A percentile compares a stretch with the other conserved stretches of the same genome.
Evolutionary conservation across 35 echinoderm and acorn worm genomes (phyloP).

Genomic region (Apostichopus japonicus): DNA sequence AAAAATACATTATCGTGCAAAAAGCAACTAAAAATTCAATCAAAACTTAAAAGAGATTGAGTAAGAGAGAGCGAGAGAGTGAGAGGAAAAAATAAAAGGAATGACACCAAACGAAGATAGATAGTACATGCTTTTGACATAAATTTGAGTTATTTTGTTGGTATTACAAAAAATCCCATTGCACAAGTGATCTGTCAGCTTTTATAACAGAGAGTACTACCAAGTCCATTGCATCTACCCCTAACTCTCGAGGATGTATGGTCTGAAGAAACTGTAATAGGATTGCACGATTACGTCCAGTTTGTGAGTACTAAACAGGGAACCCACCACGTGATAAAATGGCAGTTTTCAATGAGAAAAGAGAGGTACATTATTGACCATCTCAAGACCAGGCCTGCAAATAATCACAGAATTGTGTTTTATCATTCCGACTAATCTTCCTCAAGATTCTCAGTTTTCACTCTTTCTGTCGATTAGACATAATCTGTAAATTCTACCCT

Average conservation of each 20-base stretch:
- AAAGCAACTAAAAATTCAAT: neutral
- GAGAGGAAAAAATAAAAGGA: slow-evolving; percentile 15
- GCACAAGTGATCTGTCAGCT: slow-evolving; percentile 21
- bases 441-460: no score
- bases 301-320: neutral
- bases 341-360: no score
- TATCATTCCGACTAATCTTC: no score
- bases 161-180: slow-evolving; percentile 38
- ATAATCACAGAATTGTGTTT: no score
- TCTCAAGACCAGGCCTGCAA: no score
- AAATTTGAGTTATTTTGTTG: slow-evolving; percentile 33
- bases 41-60: neutral
- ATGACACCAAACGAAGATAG: slow-evolving; percentile 34
- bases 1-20: neutral
- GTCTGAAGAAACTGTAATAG: neutral
- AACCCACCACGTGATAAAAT: neutral
- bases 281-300: neutral
- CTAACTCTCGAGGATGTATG: neutral
- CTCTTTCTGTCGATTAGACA: no score
- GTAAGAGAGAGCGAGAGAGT: neutral
- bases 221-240: slow-evolving; percentile 32
- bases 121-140: neutral
- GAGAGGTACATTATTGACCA: no score
- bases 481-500: no score
- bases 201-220: slow-evolving; percentile 19